Evolutionary conservation across 2,888 invertebrate species (phyloP).

Genomic region (Syrista parreyssii): DNA sequence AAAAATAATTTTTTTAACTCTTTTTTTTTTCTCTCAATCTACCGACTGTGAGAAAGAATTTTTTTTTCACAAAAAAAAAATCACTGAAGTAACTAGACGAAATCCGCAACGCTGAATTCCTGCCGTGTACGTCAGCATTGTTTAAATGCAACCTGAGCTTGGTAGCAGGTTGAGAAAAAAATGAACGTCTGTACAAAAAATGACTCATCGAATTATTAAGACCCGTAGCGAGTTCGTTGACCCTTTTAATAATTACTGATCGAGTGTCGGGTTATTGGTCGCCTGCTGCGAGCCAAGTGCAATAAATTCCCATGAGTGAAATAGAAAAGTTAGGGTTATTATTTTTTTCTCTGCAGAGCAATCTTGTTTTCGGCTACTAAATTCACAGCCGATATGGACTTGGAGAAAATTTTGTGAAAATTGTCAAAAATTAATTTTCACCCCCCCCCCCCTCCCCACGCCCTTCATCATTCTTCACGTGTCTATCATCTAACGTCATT

Average conservation of each 20-base stretch:
- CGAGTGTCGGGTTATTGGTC: background rate
- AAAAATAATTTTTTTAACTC: too few relatives aligned
- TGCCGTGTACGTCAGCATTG: constrained; percentile 13
- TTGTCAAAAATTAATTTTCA: background rate
- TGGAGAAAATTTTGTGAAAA: background rate
- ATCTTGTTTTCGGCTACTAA: background rate
- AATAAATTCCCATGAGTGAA: background rate
- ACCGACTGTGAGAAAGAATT: background rate
- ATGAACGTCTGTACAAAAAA: constrained; percentile 40
- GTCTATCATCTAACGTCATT: background rate
- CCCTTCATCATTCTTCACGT: background rate
- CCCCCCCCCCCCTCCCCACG: too few relatives aligned
- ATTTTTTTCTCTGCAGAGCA: background rate
- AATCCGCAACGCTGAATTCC: background rate
- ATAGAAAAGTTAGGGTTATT: background rate
- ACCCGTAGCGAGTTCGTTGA: constrained; percentile 44
- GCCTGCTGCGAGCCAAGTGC: background rate
- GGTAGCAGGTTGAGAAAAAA: constrained; percentile 22
- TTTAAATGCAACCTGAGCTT: constrained; percentile 29
- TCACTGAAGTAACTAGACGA: background rate
- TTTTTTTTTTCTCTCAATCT: too few relatives aligned
- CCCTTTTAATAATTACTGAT: constrained; percentile 27
- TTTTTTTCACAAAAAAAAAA: background rate
- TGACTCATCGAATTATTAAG: constrained; percentile 53
- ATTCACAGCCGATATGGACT: background rate